A percentile compares a stretch with the other conserved stretches of the same genome.
Conservation (phyloP, 2,888 invertebrate genomes). For the Caenorhabditis sp. region DNA sequence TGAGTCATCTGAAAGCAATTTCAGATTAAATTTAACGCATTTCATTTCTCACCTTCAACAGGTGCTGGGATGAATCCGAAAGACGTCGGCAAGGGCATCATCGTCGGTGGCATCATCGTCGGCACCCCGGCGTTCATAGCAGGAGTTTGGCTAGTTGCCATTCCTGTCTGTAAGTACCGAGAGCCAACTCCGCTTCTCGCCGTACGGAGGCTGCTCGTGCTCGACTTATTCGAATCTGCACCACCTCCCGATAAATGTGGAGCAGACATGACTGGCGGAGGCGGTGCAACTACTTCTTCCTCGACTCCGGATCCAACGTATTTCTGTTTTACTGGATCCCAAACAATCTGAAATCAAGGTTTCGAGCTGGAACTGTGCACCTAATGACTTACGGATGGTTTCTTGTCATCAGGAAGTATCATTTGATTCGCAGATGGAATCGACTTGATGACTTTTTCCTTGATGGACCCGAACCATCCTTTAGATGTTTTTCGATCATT, state of each 20-base stretch:
- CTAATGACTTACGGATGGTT: constrained; percentile 67
- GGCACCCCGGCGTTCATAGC: constrained; percentile 30
- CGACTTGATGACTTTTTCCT: constrained; percentile 61
- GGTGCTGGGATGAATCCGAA: constrained; percentile 57
- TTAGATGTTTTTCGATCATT: constrained; percentile 24
- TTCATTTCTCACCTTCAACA: constrained; percentile 24
- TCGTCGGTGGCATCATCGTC: constrained; percentile 46
- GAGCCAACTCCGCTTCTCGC: constrained; percentile 67
- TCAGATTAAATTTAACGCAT: background rate
- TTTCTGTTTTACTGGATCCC: constrained; percentile 70
- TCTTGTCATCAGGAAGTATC: constrained; percentile 80
- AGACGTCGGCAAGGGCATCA: constrained; percentile 43
- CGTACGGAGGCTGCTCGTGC: constrained; percentile 61
- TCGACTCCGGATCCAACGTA: constrained; percentile 78
- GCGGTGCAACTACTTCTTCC: constrained; percentile 69
- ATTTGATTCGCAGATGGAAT: constrained; percentile 76
- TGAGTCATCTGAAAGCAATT: constrained; percentile 67
- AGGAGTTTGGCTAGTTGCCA: constrained; percentile 39
- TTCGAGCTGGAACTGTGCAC: too few relatives aligned
- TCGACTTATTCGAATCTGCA: constrained; percentile 51
- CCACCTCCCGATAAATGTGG: constrained; percentile 48
- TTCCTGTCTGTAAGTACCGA: constrained; percentile 50
- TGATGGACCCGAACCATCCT: constrained; percentile 60
- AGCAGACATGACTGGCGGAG: constrained; percentile 67
- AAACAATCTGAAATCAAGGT: constrained; percentile 69